These are phyloP conservation scores for Nycticebus coucang DNA, from an alignment of 2,113 vertebrate species.

Conservation along the genomic window DNA sequence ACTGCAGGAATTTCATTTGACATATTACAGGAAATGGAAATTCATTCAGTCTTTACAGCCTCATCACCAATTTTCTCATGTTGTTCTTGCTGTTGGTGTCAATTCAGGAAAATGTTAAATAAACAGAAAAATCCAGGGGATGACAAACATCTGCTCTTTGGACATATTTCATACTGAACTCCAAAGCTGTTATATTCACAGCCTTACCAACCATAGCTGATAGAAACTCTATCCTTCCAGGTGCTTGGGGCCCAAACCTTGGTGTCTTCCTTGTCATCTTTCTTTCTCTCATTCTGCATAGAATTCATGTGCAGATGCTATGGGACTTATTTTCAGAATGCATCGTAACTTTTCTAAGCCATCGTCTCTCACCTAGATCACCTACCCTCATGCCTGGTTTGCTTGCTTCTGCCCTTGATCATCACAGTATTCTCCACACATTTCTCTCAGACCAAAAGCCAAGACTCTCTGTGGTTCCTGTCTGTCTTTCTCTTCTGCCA, in stretches of 20 bases:
- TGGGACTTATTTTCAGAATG: background rate
- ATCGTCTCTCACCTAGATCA: background rate
- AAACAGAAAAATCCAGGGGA: background rate
- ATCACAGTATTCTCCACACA: background rate
- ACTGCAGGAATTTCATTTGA: background rate
- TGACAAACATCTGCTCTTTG: background rate
- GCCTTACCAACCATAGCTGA: background rate
- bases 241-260: background rate
- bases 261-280: background rate
- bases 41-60: background rate
- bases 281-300: background rate
- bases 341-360: background rate
- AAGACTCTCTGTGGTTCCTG: background rate
- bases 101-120: background rate
- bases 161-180: background rate
- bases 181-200: background rate
- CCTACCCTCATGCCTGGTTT: background rate
- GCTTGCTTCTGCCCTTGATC: background rate
- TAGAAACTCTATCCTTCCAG: background rate
- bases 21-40: background rate
- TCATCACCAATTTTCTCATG: background rate
- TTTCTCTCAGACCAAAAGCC: background rate
- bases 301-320: background rate
- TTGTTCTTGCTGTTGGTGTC: conserved; percentile 2
- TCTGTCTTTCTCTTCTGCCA: background rate